phyloP scores from a whole-genome alignment of 2,888 invertebrate species.

The Aspidiotus destructor region DNA sequence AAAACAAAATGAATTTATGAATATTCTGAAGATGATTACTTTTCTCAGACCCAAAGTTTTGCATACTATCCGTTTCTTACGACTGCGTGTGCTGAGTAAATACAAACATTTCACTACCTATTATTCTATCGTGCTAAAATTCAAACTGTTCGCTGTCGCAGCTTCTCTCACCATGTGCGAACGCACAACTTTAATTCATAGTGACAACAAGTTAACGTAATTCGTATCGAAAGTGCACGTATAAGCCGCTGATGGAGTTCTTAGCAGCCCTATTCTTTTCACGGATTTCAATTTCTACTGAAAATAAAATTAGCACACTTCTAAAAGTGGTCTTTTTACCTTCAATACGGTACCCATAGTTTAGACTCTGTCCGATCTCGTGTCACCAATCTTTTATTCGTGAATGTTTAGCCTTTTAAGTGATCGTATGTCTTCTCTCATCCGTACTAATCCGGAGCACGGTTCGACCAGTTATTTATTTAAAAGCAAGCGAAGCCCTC shows the following conservation, averaged over 20 bases:
- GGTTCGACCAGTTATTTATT: background rate
- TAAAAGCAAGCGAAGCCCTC: background rate
- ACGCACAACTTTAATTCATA: conserved; percentile 1
- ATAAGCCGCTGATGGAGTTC: too few species aligned
- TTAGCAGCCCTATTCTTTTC: too few species aligned
- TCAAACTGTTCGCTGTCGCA: too few species aligned
- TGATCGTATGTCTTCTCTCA: conserved; percentile 29
- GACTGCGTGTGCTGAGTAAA: too few species aligned
- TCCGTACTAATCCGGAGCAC: conserved; percentile 10
- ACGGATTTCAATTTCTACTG: too few species aligned
- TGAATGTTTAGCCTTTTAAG: conserved; percentile 27
- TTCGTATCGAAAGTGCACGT: background rate
- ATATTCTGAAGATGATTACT: too few species aligned
- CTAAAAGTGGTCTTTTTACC: conserved; percentile 18
- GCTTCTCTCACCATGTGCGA: too few species aligned
- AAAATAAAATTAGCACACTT: background rate
- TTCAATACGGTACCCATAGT: conserved; percentile 5
- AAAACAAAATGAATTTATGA: too few species aligned
- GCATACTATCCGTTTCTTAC: too few species aligned
- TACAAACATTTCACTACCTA: too few species aligned
- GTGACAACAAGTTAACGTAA: conserved; percentile 25
- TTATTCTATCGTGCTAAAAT: too few species aligned
- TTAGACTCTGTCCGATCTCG: conserved; percentile 22
- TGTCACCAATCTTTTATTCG: conserved; percentile 27
- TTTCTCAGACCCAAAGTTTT: too few species aligned